Base-by-base conservation (phyloP, 2,113 vertebrate species). In the Pheucticus melanocephalus region DNA sequence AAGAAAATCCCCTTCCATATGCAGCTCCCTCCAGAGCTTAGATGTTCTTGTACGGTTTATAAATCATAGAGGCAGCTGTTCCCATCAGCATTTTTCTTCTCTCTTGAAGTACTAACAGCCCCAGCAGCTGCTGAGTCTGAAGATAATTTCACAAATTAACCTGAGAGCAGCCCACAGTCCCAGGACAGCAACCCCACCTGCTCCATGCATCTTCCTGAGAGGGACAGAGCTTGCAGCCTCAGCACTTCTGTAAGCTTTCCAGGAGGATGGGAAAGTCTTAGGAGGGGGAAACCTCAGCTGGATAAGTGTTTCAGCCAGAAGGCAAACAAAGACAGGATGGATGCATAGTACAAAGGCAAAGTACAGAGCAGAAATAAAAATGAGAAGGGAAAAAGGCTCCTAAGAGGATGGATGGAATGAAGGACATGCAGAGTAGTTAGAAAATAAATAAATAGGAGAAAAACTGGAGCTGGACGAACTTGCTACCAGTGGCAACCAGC, bases 111-210 rank as follows among this genome's bases (percentile, higher is more conserved):
- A 47, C 40, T 15, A 68, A 35, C 51, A 86, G 80, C 40, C 33
- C 4, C 72, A 93, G 90, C 88, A 94, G 85, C 88, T 96, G 93
- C 97, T 94, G 92, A 95, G 77, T 76, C 92, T 95, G 85, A 95
- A 96, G 81, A 73, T 92, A 92, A 90, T 97, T 95, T 95, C 70
- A 66, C 59, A 92, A 95, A 97, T 95, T 93, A 95, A 96, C 90
- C 93, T 93, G 56, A 94, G 90, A 92, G 56, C 89, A 94, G 45
- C 14, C 23, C 83, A 79, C 37, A 44, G 77, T 93, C 88, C 90
- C 94, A 93, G 77, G 86, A 95, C 86, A 90, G 45, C 80, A 87
- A n/a, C 53, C 30, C 85, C 57, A 90, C 69, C 70, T 84, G 73
- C 31, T 82, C 82, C 64, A 31, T 54, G 30, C 37, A 42, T 87